Conservation (phyloP, 30 jellyfish, hydroid and myxozoan species). For the Cassiopea xamachana region DNA sequence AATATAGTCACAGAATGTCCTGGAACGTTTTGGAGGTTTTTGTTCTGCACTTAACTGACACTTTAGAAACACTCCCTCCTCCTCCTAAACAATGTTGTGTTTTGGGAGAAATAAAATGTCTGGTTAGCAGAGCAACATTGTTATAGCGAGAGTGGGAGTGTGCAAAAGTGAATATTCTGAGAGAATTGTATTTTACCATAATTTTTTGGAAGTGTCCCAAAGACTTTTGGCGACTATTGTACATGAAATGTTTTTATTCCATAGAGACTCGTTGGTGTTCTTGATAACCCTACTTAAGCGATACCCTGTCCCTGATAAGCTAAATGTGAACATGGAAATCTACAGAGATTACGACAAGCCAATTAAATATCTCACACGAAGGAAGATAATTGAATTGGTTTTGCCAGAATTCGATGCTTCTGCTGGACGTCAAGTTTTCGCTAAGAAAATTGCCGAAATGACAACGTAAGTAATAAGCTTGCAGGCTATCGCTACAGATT, state of each 20-base stretch:
- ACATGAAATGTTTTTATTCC: neutral
- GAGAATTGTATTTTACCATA: too few relatives aligned
- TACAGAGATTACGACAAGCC: constrained; percentile 5
- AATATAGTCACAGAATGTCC: too few relatives aligned
- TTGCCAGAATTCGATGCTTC: constrained; percentile 46
- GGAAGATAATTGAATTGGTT: constrained; percentile 33
- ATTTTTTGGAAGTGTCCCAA: neutral
- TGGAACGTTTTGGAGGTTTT: too few relatives aligned
- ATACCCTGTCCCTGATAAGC: constrained; percentile 39
- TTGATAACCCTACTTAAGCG: constrained; percentile 31
- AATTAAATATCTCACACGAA: constrained; percentile 16
- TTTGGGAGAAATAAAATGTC: too few relatives aligned
- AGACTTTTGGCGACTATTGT: neutral
- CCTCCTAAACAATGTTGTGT: too few relatives aligned
- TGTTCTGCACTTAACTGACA: too few relatives aligned
- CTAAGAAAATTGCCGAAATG: constrained; percentile 2
- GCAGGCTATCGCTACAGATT: neutral
- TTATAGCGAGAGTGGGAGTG: too few relatives aligned
- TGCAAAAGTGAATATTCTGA: too few relatives aligned
- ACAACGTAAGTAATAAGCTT: constrained; percentile 16
- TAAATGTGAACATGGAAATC: neutral
- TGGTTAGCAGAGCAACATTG: too few relatives aligned
- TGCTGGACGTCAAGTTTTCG: constrained; percentile 8
- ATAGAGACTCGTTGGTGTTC: constrained; percentile 46
- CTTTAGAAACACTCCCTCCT: too few relatives aligned